Conservation (phyloP, 2,113 vertebrate species). For the Chitala chitala region DNA sequence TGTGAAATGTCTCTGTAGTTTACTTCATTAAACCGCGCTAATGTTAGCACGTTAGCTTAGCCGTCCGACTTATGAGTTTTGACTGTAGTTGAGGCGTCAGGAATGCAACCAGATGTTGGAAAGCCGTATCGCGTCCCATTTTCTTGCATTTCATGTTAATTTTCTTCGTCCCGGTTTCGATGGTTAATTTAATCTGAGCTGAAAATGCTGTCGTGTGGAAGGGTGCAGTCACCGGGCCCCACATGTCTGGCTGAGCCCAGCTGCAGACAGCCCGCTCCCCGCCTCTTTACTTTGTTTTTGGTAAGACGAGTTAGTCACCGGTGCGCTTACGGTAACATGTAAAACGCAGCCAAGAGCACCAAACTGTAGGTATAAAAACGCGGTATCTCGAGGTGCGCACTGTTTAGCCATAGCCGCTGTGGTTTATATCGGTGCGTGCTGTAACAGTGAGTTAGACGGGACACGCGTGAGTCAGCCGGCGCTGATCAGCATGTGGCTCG, state of each 20-base stretch:
- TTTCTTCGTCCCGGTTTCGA: too few relatives aligned
- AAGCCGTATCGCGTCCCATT: too few relatives aligned
- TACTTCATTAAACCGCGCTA: too few relatives aligned
- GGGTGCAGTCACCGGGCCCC: conserved; percentile 20
- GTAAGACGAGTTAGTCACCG: background rate
- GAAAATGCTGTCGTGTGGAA: background rate
- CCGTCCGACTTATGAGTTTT: background rate
- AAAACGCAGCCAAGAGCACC: background rate
- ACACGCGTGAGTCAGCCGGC: background rate
- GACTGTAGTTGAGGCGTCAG: background rate
- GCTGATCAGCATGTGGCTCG: conserved; percentile 1
- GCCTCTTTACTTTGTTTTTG: conserved; percentile 18
- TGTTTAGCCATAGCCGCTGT: background rate
- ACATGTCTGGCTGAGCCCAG: background rate
- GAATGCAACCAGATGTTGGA: background rate
- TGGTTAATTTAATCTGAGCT: too few relatives aligned
- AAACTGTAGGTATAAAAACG: background rate
- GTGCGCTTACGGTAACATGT: background rate
- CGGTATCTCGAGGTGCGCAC: background rate
- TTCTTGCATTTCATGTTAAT: too few relatives aligned
- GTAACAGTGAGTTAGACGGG: too few relatives aligned
- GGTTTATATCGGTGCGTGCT: background rate
- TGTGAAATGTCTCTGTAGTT: too few relatives aligned
- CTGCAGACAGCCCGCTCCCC: background rate
- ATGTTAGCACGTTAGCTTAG: background rate